Conservation (phyloP, 1,140 invertebrate species). For the Diorhabda elongata region DNA sequence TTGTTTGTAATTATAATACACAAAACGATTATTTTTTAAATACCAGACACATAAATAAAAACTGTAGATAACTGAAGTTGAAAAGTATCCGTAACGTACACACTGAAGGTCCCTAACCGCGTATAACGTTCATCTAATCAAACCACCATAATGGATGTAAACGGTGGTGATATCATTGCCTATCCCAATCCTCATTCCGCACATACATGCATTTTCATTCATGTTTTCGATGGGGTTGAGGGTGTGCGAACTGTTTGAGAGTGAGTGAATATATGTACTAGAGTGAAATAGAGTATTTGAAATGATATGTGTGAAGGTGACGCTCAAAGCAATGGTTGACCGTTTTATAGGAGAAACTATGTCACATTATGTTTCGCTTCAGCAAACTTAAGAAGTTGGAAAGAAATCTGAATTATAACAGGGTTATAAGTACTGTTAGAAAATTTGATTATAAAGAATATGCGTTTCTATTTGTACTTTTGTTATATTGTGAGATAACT, state of each 20-base stretch:
- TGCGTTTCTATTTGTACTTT: no score
- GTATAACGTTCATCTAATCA: conserved; percentile 11
- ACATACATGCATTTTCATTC: conserved; percentile 20
- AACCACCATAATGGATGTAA: conserved; percentile 11
- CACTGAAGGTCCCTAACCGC: not conserved
- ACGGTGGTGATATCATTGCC: conserved; percentile 10
- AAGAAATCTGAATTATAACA: no score
- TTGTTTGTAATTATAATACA: no score
- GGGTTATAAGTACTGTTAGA: no score
- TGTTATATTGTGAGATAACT: no score
- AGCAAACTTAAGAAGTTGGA: no score
- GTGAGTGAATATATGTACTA: conserved; percentile 6
- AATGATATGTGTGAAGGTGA: conserved; percentile 3
- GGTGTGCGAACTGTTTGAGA: conserved; percentile 15
- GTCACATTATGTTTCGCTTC: no score
- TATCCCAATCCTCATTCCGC: conserved; percentile 11
- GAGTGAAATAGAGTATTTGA: not conserved
- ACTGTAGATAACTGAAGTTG: no score
- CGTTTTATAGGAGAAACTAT: not conserved
- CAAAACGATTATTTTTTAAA: no score
- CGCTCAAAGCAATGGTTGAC: conserved; percentile 1
- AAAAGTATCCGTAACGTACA: no score
- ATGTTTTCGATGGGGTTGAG: conserved; percentile 10
- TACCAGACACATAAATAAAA: no score
- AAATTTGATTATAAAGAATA: no score